phyloP scores from a whole-genome alignment of 1,140 invertebrate genomes.

The Drosophila neocordata region DNA sequence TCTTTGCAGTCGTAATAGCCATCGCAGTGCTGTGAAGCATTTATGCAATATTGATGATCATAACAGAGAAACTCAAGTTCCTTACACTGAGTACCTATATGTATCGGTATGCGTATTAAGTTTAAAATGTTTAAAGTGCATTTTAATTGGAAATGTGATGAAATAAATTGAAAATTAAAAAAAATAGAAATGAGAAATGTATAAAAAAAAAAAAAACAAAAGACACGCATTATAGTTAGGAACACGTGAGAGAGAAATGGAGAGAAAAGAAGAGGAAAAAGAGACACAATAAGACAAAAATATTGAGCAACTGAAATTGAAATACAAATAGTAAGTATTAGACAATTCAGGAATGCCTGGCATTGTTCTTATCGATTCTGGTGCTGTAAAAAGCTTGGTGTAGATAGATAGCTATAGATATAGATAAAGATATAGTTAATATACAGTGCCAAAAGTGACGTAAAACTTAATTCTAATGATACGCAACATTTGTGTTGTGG shows the following conservation, averaged over 20 bases:
- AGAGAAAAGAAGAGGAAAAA: conserved; percentile 26
- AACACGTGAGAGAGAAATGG: conserved; percentile 30
- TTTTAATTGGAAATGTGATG: no score
- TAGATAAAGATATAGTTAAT: conserved; percentile 11
- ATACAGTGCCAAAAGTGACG: neutral
- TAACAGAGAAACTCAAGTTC: conserved; percentile 86
- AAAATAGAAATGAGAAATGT: conserved; percentile 10
- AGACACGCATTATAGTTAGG: conserved; percentile 18
- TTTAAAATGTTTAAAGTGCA: conserved; percentile 22
- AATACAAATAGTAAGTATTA: conserved; percentile 3
- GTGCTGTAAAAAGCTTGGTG: conserved; percentile 16
- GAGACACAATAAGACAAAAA: conserved; percentile 26
- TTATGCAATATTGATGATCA: conserved; percentile 87
- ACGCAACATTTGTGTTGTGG: no score
- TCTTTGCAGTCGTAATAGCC: conserved; percentile 94
- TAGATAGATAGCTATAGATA: neutral
- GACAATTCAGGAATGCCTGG: neutral
- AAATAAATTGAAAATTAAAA: no score
- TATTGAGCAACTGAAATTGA: conserved; percentile 16
- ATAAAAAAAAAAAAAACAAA: conserved; percentile 21
- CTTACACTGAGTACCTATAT: conserved; percentile 82
- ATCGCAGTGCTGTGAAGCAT: conserved; percentile 89
- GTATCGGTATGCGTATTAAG: neutral
- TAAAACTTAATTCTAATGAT: neutral
- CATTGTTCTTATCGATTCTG: no score